phyloP scores from a whole-genome alignment of 1,140 invertebrate species.

The Nephotettix cincticeps region DNA sequence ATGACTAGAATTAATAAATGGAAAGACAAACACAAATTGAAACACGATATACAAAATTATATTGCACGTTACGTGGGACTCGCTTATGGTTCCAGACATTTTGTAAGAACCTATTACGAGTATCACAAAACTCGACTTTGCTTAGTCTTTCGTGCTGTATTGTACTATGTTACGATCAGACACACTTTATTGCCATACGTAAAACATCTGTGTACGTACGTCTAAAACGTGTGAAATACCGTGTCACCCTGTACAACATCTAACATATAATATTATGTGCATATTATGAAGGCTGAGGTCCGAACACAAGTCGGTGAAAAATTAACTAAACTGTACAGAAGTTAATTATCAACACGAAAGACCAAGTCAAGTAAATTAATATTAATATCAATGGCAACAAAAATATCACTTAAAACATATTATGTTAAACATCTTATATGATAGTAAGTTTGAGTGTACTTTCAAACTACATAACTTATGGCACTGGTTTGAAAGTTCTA shows the following conservation, averaged over 20 bases:
- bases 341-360: conserved; percentile 5
- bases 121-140: conserved; percentile 11
- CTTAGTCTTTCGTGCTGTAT: conserved; percentile 18
- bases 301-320: conserved; percentile 19
- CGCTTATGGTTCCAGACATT: conserved; percentile 7
- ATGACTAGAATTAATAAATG: conserved; percentile 17
- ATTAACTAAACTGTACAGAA: not conserved
- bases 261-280: conserved; percentile 8
- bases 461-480: conserved; percentile 21
- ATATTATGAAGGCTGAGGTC: conserved; percentile 3
- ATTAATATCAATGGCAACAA: conserved; percentile 16
- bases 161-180: not conserved
- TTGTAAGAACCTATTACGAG: conserved; percentile 8
- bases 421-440: conserved; percentile 9
- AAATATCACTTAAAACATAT: conserved; percentile 6
- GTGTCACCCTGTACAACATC: conserved; percentile 5
- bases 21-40: conserved; percentile 15
- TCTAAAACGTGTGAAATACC: not conserved
- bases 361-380: conserved; percentile 13
- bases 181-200: conserved; percentile 11
- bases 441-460: conserved; percentile 10
- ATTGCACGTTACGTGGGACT: conserved; percentile 9
- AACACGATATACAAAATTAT: conserved; percentile 3
- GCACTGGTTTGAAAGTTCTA: conserved; percentile 23
- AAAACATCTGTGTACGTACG: not conserved